Conservation (phyloP, 30 jellyfish, hydroid and myxozoan species). For the Nemopilema nomurai region DNA sequence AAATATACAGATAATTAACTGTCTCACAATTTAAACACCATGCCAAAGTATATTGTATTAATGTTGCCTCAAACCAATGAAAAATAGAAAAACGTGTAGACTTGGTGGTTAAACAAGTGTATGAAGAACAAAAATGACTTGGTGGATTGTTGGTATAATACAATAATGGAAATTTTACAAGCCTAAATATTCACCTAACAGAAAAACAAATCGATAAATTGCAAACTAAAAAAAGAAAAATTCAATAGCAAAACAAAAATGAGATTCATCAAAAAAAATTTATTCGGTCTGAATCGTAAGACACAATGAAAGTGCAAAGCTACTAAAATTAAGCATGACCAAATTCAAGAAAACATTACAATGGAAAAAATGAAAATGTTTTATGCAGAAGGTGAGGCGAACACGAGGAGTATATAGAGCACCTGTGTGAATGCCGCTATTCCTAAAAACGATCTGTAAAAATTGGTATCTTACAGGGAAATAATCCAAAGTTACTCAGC, state of each 20-base stretch:
- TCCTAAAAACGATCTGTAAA: not conserved
- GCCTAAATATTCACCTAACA: conserved; percentile 19
- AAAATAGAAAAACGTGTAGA: too few relatives aligned
- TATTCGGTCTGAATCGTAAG: conserved; percentile 12
- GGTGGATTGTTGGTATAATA: conserved; percentile 30
- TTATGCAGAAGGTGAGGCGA: not conserved
- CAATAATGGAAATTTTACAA: conserved; percentile 12
- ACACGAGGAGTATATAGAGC: not conserved
- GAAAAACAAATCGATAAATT: conserved; percentile 4
- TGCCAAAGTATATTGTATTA: too few relatives aligned
- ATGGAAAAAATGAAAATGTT: not conserved
- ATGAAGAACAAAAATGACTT: conserved; percentile 20
- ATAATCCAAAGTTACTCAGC: not conserved
- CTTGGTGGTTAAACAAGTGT: too few relatives aligned
- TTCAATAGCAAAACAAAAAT: conserved; percentile 9
- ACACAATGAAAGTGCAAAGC: conserved; percentile 20
- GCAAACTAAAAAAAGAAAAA: not conserved
- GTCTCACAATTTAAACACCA: too few relatives aligned
- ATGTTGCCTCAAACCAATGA: too few relatives aligned
- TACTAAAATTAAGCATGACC: not conserved
- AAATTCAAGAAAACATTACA: not conserved
- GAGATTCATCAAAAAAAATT: conserved; percentile 13
- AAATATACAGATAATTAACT: too few relatives aligned
- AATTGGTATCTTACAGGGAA: not conserved
- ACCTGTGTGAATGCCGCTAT: not conserved